A percentile compares a stretch with the other conserved stretches of the same genome.
Conservation (phyloP, 2,113 vertebrate genomes). For the Xenotilapia flavipinnis region DNA sequence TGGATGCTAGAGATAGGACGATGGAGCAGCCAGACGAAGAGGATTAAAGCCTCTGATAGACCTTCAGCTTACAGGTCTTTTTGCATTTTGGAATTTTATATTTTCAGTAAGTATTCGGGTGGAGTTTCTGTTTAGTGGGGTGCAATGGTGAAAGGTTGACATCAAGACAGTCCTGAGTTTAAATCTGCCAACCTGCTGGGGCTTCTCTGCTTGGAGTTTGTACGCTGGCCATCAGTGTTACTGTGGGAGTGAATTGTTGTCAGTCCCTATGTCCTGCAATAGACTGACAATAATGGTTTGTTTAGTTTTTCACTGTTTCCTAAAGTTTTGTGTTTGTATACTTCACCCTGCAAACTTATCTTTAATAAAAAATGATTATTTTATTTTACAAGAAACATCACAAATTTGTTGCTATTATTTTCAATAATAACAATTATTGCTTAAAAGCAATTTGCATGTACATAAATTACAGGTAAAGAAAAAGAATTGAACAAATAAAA, state of each 20-base stretch:
- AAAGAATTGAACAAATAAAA: no score
- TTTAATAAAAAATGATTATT: no score
- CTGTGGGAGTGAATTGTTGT: background rate
- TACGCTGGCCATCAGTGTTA: background rate
- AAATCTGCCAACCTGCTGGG: background rate
- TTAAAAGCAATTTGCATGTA: no score
- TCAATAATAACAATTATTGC: no score
- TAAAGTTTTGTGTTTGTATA: no score
- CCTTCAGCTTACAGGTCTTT: background rate
- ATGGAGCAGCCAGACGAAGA: background rate
- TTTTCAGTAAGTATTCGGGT: background rate
- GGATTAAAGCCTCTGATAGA: background rate
- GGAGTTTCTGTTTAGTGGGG: background rate
- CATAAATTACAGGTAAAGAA: no score
- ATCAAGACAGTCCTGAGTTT: background rate
- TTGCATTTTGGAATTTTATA: background rate
- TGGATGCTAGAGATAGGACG: background rate
- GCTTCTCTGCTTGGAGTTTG: background rate
- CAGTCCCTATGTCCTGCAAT: fast-evolving
- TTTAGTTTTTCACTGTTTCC: no score
- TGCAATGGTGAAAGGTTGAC: background rate
- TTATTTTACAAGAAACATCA: no score
- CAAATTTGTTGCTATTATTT: no score
- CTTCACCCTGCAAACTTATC: no score
- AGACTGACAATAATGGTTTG: no score